phyloP scores from a whole-genome alignment of 2,113 vertebrate species.

The Pungitius pungitius region DNA sequence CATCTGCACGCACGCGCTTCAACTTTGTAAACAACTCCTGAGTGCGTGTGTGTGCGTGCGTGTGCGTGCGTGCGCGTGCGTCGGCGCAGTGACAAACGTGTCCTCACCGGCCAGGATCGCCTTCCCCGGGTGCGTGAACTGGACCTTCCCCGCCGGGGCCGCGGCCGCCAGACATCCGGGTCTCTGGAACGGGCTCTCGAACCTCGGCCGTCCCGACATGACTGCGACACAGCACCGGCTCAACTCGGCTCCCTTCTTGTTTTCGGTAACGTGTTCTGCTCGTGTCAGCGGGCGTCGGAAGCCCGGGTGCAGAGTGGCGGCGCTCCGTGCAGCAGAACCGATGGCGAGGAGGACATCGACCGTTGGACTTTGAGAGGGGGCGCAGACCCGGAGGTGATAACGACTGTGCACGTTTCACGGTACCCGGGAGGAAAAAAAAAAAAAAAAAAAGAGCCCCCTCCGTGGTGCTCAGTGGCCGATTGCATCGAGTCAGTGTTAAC shows the following conservation, averaged over 20 bases:
- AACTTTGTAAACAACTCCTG: slow-evolving; percentile 17
- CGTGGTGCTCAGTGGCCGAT: neutral
- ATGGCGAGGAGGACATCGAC: slow-evolving; percentile 32
- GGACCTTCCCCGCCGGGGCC: slow-evolving; percentile 81
- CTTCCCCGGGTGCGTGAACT: slow-evolving; percentile 87
- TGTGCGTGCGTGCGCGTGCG: neutral
- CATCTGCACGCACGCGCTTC: neutral
- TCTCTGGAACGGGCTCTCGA: slow-evolving; percentile 67
- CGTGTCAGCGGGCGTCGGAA: neutral
- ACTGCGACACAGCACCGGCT: slow-evolving; percentile 5
- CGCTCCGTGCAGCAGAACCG: slow-evolving; percentile 16
- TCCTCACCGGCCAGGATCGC: slow-evolving; percentile 87
- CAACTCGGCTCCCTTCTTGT: slow-evolving; percentile 16
- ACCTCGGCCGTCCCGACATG: slow-evolving; percentile 67
- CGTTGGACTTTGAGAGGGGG: slow-evolving; percentile 42
- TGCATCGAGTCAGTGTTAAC: slow-evolving; percentile 34
- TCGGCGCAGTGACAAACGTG: neutral
- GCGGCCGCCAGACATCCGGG: slow-evolving; percentile 79
- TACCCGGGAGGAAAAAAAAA: neutral
- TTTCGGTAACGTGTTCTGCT: neutral
- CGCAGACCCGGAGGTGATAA: slow-evolving; percentile 7
- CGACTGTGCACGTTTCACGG: slow-evolving; percentile 53
- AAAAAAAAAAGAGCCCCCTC: neutral
- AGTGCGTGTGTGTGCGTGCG: neutral
- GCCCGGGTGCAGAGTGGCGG: slow-evolving; percentile 17